Evolutionary conservation across 1,140 invertebrate genomes (phyloP), one percentile per base, ranked within the genome.

Genomic region (Ceratitis capitata): DNA sequence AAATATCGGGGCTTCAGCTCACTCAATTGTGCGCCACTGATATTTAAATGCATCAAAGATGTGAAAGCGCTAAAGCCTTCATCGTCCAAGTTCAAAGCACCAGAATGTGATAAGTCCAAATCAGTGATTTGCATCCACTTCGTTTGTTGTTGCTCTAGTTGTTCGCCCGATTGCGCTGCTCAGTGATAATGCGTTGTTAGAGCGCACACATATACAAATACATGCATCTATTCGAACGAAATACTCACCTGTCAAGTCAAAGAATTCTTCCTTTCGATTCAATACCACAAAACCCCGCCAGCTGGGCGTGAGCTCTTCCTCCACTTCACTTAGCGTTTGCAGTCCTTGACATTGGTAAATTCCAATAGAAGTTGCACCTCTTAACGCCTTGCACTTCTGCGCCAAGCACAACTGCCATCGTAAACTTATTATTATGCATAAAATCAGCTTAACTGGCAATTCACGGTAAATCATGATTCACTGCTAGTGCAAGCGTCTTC

Each of bases 31-130:
- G 87, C 87, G n/a, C 83, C 69, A 14, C 89, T 89, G 35, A 91
- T 86, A 56, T 91, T 91, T 0, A 91, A 84, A 19, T 85, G 56
- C 12, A 82, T 39, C 69, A 91, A 78, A 26, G 88, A 83, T 7
- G 85, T 82, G 26, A 90, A 82, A 12, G 47, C 56, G 47, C 88
- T 87, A 83, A 91, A 90, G 53, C 88, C 89, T 7, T 56, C 29
- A 23, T 86, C 85, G 2, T 83, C 82, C 6, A 91, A 49, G 53
- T 78, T 83, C 39, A 91, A 74, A 23, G 47, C n/a, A 29, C 85
- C 85, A 53, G 16, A 49, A 29, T 69, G 32, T 2, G 87, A 87
- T 26, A 87, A 53, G 49, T 87, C 85, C 19, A 87, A 83, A 9
- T 61, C n/a, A 39, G 51, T 78, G 32, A 86, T 61, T 42, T 78